Evolutionary conservation across 2,888 invertebrate genomes (phyloP).

Genomic region (Noctua janthe): DNA sequence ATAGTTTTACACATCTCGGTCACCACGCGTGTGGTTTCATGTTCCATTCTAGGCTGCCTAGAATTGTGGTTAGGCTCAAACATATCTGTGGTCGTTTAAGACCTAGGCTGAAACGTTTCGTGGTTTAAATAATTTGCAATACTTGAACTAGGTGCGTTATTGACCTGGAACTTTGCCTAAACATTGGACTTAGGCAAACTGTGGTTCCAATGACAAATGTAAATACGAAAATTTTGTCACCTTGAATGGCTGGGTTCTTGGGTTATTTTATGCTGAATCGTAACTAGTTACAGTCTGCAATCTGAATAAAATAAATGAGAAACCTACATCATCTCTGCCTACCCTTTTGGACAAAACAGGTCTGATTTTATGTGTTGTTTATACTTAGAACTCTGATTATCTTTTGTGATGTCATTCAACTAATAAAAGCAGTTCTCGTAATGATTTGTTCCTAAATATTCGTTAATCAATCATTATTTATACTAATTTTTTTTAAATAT

Average conservation of each 20-base stretch:
- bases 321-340: no score
- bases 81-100: slow-evolving; percentile 67
- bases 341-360: no score
- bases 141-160: slow-evolving; percentile 44
- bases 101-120: slow-evolving; percentile 68
- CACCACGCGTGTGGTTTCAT: slow-evolving; percentile 48
- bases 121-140: slow-evolving; percentile 74
- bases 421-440: no score
- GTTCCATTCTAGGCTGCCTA: slow-evolving; percentile 52
- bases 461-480: background rate
- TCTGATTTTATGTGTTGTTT: no score
- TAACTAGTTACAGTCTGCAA: background rate
- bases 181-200: slow-evolving; percentile 12
- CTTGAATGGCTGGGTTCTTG: background rate
- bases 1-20: slow-evolving; percentile 59
- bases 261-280: background rate
- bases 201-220: slow-evolving; percentile 20
- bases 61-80: slow-evolving; percentile 66
- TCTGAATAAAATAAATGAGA: background rate
- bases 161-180: slow-evolving; percentile 49
- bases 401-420: background rate
- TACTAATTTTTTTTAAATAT: background rate
- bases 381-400: no score
- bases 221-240: slow-evolving; percentile 23
- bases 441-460: no score